phyloP scores from a whole-genome alignment of 2,113 vertebrate species.

The Carettochelys insculpta region DNA sequence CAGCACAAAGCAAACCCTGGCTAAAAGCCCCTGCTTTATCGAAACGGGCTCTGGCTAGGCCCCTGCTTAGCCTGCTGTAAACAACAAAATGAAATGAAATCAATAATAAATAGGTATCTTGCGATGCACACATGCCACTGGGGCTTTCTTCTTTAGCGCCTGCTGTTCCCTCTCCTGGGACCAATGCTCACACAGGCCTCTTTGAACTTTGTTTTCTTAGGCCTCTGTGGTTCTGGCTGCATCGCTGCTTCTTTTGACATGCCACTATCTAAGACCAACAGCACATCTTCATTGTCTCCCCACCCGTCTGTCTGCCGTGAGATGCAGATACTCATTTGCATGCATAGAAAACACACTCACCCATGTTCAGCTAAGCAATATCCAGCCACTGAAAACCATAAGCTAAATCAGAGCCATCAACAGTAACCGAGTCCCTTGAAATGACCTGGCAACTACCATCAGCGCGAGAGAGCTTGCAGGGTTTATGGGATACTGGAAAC shows the following conservation, averaged over 20 bases:
- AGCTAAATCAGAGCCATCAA: background rate
- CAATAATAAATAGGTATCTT: slow-evolving; percentile 5
- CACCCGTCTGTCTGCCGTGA: background rate
- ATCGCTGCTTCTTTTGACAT: background rate
- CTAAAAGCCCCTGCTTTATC: slow-evolving; percentile 27
- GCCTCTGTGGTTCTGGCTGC: background rate
- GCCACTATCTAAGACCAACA: background rate
- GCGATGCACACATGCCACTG: background rate
- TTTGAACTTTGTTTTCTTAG: slow-evolving; percentile 21
- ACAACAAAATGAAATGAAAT: background rate
- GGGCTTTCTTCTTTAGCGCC: background rate
- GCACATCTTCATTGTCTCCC: background rate
- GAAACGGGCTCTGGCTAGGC: slow-evolving; percentile 26
- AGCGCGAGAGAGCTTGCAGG: accelerated
- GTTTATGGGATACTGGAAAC: background rate
- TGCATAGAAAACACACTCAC: accelerated
- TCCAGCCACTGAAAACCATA: background rate
- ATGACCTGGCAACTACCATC: background rate
- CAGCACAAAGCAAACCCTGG: slow-evolving; percentile 17
- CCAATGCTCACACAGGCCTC: slow-evolving; percentile 3
- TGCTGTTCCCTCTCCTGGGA: background rate
- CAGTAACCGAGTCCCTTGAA: background rate
- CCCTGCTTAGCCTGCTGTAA: slow-evolving; percentile 22
- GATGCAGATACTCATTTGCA: accelerated
- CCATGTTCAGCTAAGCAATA: accelerated